Conservation (phyloP, 2,888 invertebrate genomes). For the Chelonus formosanus region DNA sequence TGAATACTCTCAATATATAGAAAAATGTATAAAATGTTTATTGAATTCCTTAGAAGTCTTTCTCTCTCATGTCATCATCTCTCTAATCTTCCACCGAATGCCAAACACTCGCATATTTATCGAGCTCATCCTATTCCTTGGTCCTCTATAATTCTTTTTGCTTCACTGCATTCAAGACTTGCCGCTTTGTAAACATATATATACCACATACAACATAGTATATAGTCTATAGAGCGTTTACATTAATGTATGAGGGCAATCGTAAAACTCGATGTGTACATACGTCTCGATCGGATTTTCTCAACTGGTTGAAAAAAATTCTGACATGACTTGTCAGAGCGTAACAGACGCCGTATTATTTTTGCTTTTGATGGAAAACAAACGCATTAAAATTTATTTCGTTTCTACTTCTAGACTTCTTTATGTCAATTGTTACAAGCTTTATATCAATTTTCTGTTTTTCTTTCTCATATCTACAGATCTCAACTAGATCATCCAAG, state of each 20-base stretch:
- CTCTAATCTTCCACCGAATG: conserved; percentile 33
- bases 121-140: conserved; percentile 27
- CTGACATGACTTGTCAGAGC: conserved; percentile 22
- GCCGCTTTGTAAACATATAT: too few relatives aligned
- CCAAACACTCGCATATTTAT: conserved; percentile 35
- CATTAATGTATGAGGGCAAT: conserved; percentile 64
- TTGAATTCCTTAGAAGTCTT: conserved; percentile 12
- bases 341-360: conserved; percentile 8
- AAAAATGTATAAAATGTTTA: conserved; percentile 14
- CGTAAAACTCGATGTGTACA: conserved; percentile 63
- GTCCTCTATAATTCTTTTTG: conserved; percentile 26
- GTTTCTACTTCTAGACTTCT: conserved; percentile 5
- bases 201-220: not conserved
- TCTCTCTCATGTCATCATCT: conserved; percentile 18
- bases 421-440: not conserved
- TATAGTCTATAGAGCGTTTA: conserved; percentile 47
- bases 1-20: too few relatives aligned
- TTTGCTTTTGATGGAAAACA: not conserved
- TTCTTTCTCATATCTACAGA: too few relatives aligned
- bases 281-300: conserved; percentile 62
- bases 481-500: too few relatives aligned
- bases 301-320: conserved; percentile 38
- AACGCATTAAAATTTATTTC: not conserved
- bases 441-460: too few relatives aligned
- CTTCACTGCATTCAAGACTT: conserved; percentile 17